Conservation (phyloP, 2,113 vertebrate species). For the Malurus elegans region DNA sequence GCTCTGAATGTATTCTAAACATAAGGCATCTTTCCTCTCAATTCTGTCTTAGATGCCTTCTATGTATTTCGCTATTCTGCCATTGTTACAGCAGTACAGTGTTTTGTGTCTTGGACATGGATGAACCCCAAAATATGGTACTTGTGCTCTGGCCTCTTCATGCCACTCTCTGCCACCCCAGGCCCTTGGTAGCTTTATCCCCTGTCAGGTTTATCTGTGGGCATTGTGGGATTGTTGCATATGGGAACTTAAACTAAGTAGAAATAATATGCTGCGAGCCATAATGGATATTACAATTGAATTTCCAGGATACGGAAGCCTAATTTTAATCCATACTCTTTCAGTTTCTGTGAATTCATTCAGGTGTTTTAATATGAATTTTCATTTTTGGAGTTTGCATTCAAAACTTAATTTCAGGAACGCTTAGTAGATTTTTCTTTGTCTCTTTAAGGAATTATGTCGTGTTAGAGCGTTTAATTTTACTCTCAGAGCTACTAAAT, state of each 20-base stretch:
- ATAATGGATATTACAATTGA: background rate
- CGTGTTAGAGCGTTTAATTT: background rate
- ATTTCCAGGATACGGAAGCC: background rate
- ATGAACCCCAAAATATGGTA: background rate
- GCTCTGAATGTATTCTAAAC: background rate
- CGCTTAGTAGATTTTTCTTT: background rate
- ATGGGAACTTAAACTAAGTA: background rate
- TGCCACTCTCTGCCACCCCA: background rate
- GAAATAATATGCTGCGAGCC: background rate
- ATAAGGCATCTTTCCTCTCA: background rate
- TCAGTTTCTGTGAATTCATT: background rate
- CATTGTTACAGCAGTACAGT: background rate
- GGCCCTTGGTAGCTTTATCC: accelerated
- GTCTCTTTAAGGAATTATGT: background rate
- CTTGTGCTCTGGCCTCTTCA: background rate
- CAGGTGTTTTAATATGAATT: background rate
- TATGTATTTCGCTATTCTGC: background rate
- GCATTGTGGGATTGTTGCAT: background rate
- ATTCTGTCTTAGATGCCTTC: background rate
- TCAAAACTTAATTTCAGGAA: background rate
- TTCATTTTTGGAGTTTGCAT: background rate
- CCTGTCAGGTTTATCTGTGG: background rate
- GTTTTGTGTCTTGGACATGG: background rate
- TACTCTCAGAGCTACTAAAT: background rate
- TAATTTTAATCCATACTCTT: background rate